Percentiles rank a stretch among this genome's conserved stretches.
phyloP scores from a whole-genome alignment of 2,113 vertebrate genomes.

The Indicator indicator region DNA sequence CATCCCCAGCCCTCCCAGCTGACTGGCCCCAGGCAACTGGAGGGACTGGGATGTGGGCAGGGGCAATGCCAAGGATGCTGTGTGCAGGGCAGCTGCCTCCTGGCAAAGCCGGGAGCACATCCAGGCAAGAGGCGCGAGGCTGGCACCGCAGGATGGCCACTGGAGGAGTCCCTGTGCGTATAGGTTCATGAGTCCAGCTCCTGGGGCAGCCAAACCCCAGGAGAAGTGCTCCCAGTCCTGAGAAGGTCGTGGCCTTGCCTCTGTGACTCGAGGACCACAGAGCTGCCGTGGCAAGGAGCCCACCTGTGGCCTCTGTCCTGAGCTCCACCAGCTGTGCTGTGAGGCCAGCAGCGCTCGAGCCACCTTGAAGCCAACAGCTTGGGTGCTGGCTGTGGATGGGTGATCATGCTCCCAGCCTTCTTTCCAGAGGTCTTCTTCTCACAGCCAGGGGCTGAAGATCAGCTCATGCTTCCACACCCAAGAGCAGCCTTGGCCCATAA shows the following conservation, averaged over 20 bases:
- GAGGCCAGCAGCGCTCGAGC: not conserved
- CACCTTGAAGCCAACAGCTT: not conserved
- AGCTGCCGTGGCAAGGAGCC: not conserved
- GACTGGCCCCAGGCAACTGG: not conserved
- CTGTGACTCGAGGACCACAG: not conserved
- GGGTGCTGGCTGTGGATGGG: not conserved
- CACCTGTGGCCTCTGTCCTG: not conserved
- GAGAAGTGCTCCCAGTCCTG: constrained; percentile 47
- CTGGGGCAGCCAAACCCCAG: constrained; percentile 9
- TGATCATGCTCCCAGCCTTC: not conserved
- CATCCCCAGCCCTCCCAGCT: not conserved
- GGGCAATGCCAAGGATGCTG: not conserved
- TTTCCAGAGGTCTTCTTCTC: not conserved
- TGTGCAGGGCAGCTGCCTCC: not conserved
- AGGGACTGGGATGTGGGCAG: not conserved
- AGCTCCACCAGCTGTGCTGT: not conserved
- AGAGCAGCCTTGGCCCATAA: not conserved
- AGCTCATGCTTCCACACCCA: not conserved
- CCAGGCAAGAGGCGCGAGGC: not conserved
- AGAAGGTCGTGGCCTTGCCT: constrained; percentile 30
- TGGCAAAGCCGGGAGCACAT: not conserved
- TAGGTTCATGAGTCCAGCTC: not conserved
- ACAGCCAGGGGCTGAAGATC: not conserved
- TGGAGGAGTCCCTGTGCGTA: constrained; percentile 19
- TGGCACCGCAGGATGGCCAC: constrained; percentile 14